These are phyloP conservation scores for Chaenocephalus aceratus DNA, from an alignment of 2,113 vertebrate species.

Conservation along the genomic window DNA sequence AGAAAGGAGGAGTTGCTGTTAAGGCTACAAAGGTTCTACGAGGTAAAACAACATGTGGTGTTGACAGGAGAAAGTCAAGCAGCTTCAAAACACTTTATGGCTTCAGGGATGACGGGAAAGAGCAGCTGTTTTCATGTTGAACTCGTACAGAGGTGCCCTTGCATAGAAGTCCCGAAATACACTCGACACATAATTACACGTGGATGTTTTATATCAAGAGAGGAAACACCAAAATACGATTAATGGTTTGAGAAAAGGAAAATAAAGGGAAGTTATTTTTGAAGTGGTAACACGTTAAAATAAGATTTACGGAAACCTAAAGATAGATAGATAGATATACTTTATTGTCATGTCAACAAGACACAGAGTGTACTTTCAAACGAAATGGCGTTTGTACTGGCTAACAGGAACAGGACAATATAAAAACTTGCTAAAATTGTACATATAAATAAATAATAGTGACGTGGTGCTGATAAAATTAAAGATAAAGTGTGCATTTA, in stretches of 20 bases:
- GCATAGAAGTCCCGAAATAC: slow-evolving; percentile 24
- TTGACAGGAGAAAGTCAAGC: slow-evolving; percentile 41
- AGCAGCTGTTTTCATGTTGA: slow-evolving; percentile 23
- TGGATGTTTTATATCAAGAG: slow-evolving; percentile 50
- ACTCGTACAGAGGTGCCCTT: slow-evolving; percentile 25
- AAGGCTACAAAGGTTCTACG: slow-evolving; percentile 10
- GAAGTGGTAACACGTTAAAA: slow-evolving; percentile 16
- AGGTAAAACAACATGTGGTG: slow-evolving; percentile 50
- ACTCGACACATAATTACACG: slow-evolving; percentile 36
- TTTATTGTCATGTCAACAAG: no score
- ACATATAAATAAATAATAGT: no score
- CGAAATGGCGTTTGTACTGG: no score
- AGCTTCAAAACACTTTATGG: slow-evolving; percentile 48
- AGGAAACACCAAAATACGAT: slow-evolving; percentile 14
- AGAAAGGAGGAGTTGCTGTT: slow-evolving; percentile 24
- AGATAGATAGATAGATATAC: no score
- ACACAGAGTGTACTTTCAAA: no score
- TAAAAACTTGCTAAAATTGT: no score
- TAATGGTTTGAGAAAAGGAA: slow-evolving; percentile 23
- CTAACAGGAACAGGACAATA: no score
- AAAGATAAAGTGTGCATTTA: no score
- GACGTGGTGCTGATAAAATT: no score
- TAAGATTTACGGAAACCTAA: slow-evolving; percentile 24
- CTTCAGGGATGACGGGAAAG: slow-evolving; percentile 36
- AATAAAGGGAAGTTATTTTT: slow-evolving; percentile 28